Evolutionary conservation across 1,140 invertebrate genomes (phyloP), one percentile per base, ranked within the genome.

Genomic region (Scaptomyza hsui): DNA sequence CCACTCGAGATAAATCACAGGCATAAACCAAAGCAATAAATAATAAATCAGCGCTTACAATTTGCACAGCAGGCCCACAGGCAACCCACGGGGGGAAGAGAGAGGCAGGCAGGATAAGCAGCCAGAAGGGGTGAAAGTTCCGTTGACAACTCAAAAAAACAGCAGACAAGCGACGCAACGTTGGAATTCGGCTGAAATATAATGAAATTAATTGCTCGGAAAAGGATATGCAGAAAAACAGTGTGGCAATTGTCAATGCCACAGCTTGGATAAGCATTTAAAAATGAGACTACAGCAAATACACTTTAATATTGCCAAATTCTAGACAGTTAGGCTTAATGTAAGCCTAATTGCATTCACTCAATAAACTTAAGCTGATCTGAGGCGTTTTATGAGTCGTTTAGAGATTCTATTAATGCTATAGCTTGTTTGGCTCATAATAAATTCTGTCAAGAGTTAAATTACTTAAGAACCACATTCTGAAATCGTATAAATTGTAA

Each of bases 21-120:
- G n/a, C 68, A 60, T 63, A 82, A 70, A 79, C 72, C 81, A 63
- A 71, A 67, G 80, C 80, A 77, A 85, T 85, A 85, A 85, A 86
- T 85, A 85, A 85, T 86, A 85, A 86, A 85, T 86, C 80, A 73
- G 56, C 26, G 81, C 81, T 77, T 76, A 77, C 76, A 65, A 86
- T 86, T 85, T 80, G 68, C 80, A 60, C 79, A 83, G 71, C 62
- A 21, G 44, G 59, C 51, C 32, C 49, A 55, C 48, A 55, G 42
- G 6, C 10, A 15, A 4, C 2, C 18, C 10, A 13, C 13, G 5
- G 15, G 1, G 13, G 26, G 12, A n/a, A n/a, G n/a, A n/a, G n/a
- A n/a, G 24, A 32, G 9, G 9, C 12, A 13, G 12, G 48, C 21
- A 42, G 16, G n/a, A 19, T 15, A 19, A 67, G 15, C 16, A n/a